Evolutionary conservation across 92 coral and sea anemone genomes (phyloP), one percentile per base, ranked within the genome.

Genomic region (Epizoanthus fatuus): DNA sequence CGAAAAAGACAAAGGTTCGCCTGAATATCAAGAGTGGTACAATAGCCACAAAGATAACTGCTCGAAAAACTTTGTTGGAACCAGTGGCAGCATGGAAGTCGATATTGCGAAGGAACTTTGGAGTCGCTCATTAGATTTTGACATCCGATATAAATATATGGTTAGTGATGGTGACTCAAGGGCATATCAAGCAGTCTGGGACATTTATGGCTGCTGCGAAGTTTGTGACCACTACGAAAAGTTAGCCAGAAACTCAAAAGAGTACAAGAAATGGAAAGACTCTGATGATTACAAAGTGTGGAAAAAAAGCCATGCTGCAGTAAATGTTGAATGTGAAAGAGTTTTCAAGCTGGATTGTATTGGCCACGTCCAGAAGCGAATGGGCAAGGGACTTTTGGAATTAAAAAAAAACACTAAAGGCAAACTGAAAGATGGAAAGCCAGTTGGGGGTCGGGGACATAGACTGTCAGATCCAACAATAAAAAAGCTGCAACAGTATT

Each of bases 271-370:
- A 32, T 81, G 86, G 86, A 54, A 22, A 15, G 8, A 25, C 19
- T 47, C 84, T 84, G 59, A 40, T 14, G 65, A 78, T 71, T 71
- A 60, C 56, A 76, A 67, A 58, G 52, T 0, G 4, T 80, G 85
- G 60, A 80, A 66, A 40, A 40, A 19, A 32, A 57, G 17, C n/a
- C 85, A 80, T 80, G 85, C 68, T 32, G 80, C 25, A 5, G 82
- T 65, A 16, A 82, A 58, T 25, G 86, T 37, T 52, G 66, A 16
- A 15, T 82, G 86, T 58, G 52, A 66, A 40, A 71, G 80, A 39
- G 81, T 72, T 40, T 80, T 69, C 69, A 84, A 72, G 63, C 80
- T 84, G 45, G 87, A 84, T 71, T 84, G 87, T 84, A 73, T 84
- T 60, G 87, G 87, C 51, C 73, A 69, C 57, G 81, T 83, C 54